Conservation (phyloP, 2,113 vertebrate genomes). For the Planiliza haematocheilus region DNA sequence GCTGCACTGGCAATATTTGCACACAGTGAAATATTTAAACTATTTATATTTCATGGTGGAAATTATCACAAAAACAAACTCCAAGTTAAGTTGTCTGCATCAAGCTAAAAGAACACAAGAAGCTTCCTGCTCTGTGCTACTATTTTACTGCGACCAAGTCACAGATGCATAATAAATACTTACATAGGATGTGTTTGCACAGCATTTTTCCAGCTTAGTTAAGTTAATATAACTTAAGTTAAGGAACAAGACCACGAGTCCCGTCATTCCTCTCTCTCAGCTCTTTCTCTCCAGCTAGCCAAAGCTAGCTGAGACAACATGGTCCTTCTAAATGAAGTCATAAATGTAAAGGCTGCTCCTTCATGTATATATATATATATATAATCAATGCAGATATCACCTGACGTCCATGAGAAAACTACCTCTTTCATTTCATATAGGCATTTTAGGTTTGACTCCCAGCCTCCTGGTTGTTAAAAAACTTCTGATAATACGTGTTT, state of each 20-base stretch:
- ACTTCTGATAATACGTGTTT: not conserved
- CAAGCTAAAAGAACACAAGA: conserved; percentile 7
- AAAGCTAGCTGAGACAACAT: no score
- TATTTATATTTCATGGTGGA: conserved; percentile 18
- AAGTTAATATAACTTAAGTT: no score
- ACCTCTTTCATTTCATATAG: not conserved
- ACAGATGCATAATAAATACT: no score
- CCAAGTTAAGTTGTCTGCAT: conserved; percentile 2
- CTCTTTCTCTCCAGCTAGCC: no score
- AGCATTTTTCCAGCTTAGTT: not conserved
- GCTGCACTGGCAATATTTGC: conserved; percentile 19
- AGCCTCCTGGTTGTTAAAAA: not conserved
- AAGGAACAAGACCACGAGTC: no score
- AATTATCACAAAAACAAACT: conserved; percentile 25
- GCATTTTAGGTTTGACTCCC: not conserved
- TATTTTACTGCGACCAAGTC: not conserved
- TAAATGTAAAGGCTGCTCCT: no score
- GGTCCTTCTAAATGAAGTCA: no score
- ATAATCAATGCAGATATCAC: no score
- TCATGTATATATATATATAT: no score
- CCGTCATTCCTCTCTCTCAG: no score
- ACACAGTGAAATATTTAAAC: not conserved
- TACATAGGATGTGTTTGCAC: not conserved
- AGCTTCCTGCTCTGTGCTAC: not conserved
- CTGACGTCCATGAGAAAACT: not conserved